Conservation (phyloP, 2,797 vertebrate species). For the Sphenodon punctatus region DNA sequence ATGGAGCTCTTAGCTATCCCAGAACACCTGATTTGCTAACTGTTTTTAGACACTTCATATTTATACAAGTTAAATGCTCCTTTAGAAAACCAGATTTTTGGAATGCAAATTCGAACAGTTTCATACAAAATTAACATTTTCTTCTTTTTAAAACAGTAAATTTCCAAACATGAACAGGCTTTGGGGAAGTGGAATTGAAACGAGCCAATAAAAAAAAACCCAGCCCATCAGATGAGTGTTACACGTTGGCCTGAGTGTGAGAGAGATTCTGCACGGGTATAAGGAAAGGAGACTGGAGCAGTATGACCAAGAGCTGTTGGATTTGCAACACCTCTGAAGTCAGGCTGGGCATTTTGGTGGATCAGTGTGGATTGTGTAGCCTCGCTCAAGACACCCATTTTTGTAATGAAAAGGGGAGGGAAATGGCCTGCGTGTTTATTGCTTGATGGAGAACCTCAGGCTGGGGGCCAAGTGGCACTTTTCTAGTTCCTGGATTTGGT, state of each 20-base stretch:
- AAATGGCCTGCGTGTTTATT: background rate
- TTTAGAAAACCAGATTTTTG: constrained; percentile 4
- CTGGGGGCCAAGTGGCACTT: no score
- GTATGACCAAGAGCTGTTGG: background rate
- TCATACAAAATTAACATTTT: background rate
- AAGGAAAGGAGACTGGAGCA: background rate
- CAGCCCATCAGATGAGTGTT: background rate
- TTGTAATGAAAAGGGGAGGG: background rate
- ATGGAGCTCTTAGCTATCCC: constrained; percentile 18
- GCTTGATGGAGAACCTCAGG: no score
- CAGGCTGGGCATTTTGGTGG: background rate
- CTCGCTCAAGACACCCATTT: rapidly evolving
- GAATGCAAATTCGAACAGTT: constrained; percentile 6
- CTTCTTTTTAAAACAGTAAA: background rate
- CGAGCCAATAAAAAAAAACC: no score
- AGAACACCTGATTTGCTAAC: constrained; percentile 16
- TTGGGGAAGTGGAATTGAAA: background rate
- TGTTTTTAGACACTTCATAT: background rate
- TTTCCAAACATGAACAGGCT: background rate
- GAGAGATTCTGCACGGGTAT: background rate
- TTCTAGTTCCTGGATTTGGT: no score
- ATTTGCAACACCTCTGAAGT: background rate
- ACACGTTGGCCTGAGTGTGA: background rate
- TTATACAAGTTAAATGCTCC: rapidly evolving
- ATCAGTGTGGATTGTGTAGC: no score